Percentiles rank a stretch among this genome's conserved stretches.
phyloP scores from a whole-genome alignment of 2,797 vertebrate species.

The Malacoraja senta region DNA sequence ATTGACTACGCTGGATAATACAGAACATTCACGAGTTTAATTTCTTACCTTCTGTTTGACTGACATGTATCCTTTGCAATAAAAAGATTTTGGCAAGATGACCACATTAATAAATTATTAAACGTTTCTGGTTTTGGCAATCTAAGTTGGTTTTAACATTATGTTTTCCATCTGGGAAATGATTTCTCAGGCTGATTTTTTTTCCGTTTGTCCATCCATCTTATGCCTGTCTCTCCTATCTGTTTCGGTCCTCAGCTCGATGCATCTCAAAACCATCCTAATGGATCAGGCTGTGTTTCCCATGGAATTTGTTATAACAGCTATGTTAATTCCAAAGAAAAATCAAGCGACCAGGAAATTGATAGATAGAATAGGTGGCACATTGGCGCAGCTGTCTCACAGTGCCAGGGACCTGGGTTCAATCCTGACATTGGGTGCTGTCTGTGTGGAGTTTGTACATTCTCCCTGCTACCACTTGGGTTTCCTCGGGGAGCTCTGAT shows the following conservation, averaged over 20 bases:
- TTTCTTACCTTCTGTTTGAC: constrained; percentile 16
- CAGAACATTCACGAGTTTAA: background rate
- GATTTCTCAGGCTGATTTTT: background rate
- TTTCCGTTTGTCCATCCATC: background rate
- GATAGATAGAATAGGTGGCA: background rate
- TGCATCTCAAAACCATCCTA: background rate
- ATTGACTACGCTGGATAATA: constrained; percentile 40
- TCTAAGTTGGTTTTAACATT: background rate
- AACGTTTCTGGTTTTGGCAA: background rate
- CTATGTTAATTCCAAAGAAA: background rate
- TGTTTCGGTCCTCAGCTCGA: background rate
- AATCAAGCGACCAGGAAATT: background rate
- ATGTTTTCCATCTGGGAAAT: too few species aligned
- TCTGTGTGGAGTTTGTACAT: too few species aligned
- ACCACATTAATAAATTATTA: background rate
- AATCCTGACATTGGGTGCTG: too few species aligned
- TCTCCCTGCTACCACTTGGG: too few species aligned
- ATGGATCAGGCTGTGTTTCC: background rate
- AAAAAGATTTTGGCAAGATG: background rate
- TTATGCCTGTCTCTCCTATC: background rate
- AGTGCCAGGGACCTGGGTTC: too few species aligned
- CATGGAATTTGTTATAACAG: background rate
- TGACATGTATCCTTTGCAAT: background rate
- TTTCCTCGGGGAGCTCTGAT: too few species aligned
- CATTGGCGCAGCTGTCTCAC: too few species aligned